Evolutionary conservation across 2,797 vertebrate species (phyloP).

Genomic region (Xerus rutilus): DNA sequence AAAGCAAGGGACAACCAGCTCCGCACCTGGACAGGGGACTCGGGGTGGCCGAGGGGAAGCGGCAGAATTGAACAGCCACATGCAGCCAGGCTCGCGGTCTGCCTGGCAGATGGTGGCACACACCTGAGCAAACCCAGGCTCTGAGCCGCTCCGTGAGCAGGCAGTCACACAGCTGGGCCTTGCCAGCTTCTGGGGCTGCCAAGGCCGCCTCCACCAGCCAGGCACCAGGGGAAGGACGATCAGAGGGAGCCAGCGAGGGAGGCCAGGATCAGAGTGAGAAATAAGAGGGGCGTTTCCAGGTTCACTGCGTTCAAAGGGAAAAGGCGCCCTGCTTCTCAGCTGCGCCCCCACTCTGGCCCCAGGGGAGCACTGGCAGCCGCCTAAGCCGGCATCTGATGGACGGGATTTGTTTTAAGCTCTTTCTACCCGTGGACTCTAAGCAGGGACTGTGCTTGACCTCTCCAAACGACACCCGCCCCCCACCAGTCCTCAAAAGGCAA

Average conservation of each 20-base stretch:
- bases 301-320: neutral
- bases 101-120: neutral
- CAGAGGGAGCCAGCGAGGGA: neutral
- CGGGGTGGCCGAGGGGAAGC: neutral
- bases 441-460: slow-evolving; percentile 82
- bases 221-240: neutral
- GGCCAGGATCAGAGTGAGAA: neutral
- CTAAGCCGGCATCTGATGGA: slow-evolving; percentile 84
- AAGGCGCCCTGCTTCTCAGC: neutral
- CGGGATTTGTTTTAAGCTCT: slow-evolving; percentile 87
- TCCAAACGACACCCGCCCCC: slow-evolving; percentile 61
- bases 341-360: neutral
- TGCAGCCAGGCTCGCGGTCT: rapidly evolving
- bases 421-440: slow-evolving; percentile 85
- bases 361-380: slow-evolving; percentile 64
- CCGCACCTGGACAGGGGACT: neutral
- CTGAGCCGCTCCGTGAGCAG: neutral
- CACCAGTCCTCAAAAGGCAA: slow-evolving; percentile 70
- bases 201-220: neutral
- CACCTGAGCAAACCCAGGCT: neutral
- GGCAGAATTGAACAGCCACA: neutral
- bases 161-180: neutral
- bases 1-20: no score
- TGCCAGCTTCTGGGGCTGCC: neutral
- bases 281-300: slow-evolving; percentile 12